phyloP scores from a whole-genome alignment of 2,113 vertebrate species.

The Coturnix japonica region DNA sequence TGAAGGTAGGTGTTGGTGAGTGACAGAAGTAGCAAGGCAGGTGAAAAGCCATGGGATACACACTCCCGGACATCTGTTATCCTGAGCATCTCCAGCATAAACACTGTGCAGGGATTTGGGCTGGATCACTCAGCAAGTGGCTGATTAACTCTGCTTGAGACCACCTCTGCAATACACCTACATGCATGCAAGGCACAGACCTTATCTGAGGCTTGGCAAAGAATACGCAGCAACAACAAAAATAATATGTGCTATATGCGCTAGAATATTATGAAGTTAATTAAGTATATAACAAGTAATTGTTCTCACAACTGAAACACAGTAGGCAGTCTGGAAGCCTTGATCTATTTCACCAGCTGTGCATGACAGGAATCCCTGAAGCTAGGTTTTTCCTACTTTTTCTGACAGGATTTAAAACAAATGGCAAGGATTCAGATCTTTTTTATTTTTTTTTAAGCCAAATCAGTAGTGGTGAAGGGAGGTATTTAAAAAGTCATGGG shows the following conservation, averaged over 20 bases:
- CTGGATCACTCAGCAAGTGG: background rate
- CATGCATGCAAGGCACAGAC: rapidly evolving
- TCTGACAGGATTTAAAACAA: background rate
- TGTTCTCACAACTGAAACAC: background rate
- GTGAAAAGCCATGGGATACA: background rate
- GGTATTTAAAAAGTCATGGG: background rate
- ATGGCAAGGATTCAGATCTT: rapidly evolving
- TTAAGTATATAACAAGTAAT: background rate
- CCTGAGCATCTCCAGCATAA: background rate
- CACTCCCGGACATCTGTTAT: background rate
- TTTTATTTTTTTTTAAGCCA: background rate
- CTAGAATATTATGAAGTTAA: background rate
- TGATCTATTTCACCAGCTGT: background rate
- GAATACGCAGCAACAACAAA: background rate
- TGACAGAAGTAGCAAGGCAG: background rate
- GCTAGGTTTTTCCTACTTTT: background rate
- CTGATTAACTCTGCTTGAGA: background rate
- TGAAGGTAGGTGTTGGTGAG: background rate
- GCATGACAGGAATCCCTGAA: background rate
- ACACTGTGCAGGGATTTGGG: background rate
- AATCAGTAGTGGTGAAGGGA: background rate
- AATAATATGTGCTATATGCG: rapidly evolving
- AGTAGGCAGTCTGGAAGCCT: background rate
- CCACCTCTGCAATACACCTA: background rate
- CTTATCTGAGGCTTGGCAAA: background rate